phyloP scores from a whole-genome alignment of 2,888 invertebrate genomes.

The Salticus scenicus region DNA sequence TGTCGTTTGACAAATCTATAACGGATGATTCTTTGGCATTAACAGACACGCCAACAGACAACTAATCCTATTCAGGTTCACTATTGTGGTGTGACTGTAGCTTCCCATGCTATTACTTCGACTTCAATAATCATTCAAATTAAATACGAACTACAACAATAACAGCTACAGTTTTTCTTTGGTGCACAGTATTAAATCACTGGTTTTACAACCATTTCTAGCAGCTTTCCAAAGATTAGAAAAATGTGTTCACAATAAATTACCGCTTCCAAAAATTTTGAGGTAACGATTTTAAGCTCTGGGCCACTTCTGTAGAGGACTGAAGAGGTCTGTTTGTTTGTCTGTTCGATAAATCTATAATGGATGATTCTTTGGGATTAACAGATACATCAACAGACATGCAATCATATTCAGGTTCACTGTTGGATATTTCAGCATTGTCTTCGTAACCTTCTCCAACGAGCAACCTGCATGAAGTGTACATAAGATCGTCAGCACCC shows the following conservation, averaged over 20 bases:
- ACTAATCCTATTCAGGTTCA: slow-evolving; percentile 25
- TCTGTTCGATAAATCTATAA: not conserved
- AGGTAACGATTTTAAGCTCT: not conserved
- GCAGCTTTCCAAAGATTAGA: too few species aligned
- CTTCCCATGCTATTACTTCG: too few species aligned
- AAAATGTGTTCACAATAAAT: too few species aligned
- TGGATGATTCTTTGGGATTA: not conserved
- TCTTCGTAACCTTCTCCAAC: slow-evolving; percentile 4
- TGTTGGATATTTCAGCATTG: not conserved
- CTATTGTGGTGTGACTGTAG: too few species aligned
- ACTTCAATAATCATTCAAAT: too few species aligned
- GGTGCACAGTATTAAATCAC: too few species aligned
- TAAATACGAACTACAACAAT: too few species aligned
- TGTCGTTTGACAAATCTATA: not conserved
- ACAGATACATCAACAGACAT: slow-evolving; percentile 3
- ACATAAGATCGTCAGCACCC: not conserved
- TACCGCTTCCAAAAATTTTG: not conserved
- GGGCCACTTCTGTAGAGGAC: not conserved
- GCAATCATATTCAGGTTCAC: slow-evolving; percentile 29
- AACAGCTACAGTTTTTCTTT: too few species aligned
- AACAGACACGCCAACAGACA: not conserved
- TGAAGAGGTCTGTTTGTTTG: not conserved
- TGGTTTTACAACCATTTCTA: too few species aligned
- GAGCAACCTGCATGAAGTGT: slow-evolving; percentile 13
- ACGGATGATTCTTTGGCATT: not conserved